Evolutionary conservation across 2,113 vertebrate genomes (phyloP).

Genomic region (Spilogale gracilis): DNA sequence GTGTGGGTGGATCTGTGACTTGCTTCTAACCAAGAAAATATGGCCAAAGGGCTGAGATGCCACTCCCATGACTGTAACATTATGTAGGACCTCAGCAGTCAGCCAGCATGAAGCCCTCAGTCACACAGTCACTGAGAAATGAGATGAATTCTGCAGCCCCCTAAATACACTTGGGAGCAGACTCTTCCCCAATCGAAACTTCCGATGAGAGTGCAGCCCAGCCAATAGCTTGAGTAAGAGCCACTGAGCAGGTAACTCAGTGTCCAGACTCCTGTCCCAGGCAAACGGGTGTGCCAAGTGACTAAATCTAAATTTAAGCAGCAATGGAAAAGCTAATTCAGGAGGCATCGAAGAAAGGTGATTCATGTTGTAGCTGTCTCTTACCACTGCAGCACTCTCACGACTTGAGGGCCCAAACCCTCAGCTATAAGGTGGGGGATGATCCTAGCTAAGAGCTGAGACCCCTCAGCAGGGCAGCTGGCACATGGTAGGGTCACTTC

Average conservation of each 20-base stretch:
- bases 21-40: background rate
- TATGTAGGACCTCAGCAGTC: background rate
- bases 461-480: background rate
- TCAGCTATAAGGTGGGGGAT: background rate
- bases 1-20: background rate
- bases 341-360: background rate
- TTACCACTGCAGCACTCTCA: background rate
- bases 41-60: background rate
- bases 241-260: background rate
- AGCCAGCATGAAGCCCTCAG: background rate
- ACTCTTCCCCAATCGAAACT: background rate
- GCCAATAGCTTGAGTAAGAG: background rate
- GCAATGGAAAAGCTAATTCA: background rate
- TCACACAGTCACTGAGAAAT: background rate
- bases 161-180: background rate
- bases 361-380: background rate
- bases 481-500: background rate
- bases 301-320: background rate
- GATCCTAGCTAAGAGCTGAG: background rate
- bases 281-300: background rate
- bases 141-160: background rate
- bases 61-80: background rate
- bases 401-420: background rate
- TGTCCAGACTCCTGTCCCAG: background rate
- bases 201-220: fast-evolving